Percentiles rank a stretch among this genome's conserved stretches.
Conservation (phyloP, 2,888 invertebrate genomes). For the Scrobipalpa costella region DNA sequence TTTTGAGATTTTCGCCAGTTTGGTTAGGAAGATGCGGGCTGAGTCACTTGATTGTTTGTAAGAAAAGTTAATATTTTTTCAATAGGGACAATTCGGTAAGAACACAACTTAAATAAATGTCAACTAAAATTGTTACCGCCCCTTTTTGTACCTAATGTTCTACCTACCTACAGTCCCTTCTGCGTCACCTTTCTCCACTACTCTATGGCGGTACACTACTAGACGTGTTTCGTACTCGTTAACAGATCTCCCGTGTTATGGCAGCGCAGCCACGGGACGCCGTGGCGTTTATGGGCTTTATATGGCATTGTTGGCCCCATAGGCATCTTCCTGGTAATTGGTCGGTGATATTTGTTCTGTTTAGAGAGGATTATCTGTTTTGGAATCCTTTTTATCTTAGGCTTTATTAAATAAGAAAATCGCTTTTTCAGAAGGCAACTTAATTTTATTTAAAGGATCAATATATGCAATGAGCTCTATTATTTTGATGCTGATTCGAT, state of each 20-base stretch:
- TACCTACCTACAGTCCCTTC: conserved; percentile 18
- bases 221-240: conserved; percentile 70
- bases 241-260: conserved; percentile 62
- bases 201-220: conserved; percentile 52
- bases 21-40: too few relatives aligned
- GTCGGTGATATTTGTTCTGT: conserved; percentile 36
- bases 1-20: too few relatives aligned
- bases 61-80: too few relatives aligned
- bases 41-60: too few relatives aligned
- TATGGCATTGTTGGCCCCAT: conserved; percentile 59
- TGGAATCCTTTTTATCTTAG: background rate
- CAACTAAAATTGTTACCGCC: too few relatives aligned
- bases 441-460: too few relatives aligned
- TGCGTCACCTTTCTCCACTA: conserved; percentile 21
- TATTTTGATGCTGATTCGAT: too few relatives aligned
- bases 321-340: conserved; percentile 60
- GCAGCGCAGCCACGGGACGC: conserved; percentile 60
- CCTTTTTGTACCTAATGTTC: background rate
- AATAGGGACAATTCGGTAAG: too few relatives aligned
- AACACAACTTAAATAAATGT: too few relatives aligned
- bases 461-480: too few relatives aligned
- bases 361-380: background rate
- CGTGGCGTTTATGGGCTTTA: conserved; percentile 72
- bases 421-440: too few relatives aligned
- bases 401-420: too few relatives aligned